A percentile compares a stretch with the other conserved stretches of the same genome.
Conservation (phyloP, 2,113 vertebrate genomes). For the Ploceus nigricollis region DNA sequence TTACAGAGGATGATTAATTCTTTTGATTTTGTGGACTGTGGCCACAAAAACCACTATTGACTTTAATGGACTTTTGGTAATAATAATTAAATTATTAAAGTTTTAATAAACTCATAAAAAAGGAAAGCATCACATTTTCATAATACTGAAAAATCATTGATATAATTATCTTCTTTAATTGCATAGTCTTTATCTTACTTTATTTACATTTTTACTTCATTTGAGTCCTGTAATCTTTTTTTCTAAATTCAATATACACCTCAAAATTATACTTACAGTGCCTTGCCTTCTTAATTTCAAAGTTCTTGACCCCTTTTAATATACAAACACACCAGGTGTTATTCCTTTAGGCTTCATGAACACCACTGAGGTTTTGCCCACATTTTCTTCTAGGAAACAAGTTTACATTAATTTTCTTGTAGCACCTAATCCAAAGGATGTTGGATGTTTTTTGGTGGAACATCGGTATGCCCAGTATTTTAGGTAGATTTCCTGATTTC, state of each 20-base stretch:
- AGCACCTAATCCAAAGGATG: not conserved
- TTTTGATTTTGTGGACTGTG: not conserved
- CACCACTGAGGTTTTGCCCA: not conserved
- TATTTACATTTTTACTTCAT: not conserved
- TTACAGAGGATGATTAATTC: not conserved
- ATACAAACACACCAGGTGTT: not conserved
- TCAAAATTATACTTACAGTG: not conserved
- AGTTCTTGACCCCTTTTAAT: not conserved
- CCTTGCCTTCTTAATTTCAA: not conserved
- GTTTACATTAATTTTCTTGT: not conserved
- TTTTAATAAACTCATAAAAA: not conserved
- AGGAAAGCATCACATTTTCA: not conserved
- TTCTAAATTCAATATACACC: not conserved
- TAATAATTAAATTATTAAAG: not conserved
- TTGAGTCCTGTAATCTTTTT: not conserved
- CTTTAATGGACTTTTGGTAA: not conserved
- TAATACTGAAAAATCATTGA: not conserved
- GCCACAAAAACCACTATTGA: not conserved
- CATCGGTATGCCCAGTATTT: rapidly evolving
- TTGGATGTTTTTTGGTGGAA: not conserved
- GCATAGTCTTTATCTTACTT: not conserved
- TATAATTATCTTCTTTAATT: not conserved
- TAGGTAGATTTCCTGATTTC: not conserved
- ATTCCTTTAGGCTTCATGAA: not conserved
- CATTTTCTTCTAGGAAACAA: not conserved